phyloP scores from a whole-genome alignment of 1,140 invertebrate genomes.

The Cheumatopsyche charites region DNA sequence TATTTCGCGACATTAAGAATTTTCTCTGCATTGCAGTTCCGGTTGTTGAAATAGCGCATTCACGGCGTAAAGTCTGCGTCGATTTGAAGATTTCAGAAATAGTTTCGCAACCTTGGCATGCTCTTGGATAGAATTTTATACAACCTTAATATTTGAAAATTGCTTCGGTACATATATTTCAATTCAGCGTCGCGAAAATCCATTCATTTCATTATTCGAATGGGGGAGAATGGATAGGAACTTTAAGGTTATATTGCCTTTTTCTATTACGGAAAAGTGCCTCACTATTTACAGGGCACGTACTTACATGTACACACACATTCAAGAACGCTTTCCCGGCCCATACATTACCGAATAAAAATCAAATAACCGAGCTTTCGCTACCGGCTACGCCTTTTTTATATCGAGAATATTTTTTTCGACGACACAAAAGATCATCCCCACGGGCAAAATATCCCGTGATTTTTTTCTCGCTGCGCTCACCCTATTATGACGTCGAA shows the following conservation, averaged over 20 bases:
- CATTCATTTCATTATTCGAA: background rate
- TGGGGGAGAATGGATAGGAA: background rate
- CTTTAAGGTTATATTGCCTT: constrained; percentile 11
- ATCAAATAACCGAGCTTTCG: constrained; percentile 34
- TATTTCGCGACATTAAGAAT: background rate
- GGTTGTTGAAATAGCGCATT: background rate
- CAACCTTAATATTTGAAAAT: too few species aligned
- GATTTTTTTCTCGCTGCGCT: constrained; percentile 31
- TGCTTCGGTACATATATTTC: too few species aligned
- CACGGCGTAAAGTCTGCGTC: background rate
- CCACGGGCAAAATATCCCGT: constrained; percentile 28
- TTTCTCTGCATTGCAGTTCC: constrained; percentile 5
- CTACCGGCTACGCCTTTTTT: constrained; percentile 20
- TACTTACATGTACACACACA: constrained; percentile 6
- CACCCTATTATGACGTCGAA: constrained; percentile 33
- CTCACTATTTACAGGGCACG: constrained; percentile 12
- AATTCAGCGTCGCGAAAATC: too few species aligned
- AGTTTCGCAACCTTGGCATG: too few species aligned
- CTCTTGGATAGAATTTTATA: too few species aligned
- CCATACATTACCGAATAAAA: constrained; percentile 36
- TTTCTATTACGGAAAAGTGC: constrained; percentile 17
- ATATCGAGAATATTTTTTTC: constrained; percentile 2
- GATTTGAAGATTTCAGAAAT: too few species aligned
- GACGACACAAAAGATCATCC: constrained; percentile 29
- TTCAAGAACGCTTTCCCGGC: background rate